These are phyloP conservation scores for Lathronympha strigana DNA, from an alignment of 2,888 invertebrate species.

Conservation along the genomic window DNA sequence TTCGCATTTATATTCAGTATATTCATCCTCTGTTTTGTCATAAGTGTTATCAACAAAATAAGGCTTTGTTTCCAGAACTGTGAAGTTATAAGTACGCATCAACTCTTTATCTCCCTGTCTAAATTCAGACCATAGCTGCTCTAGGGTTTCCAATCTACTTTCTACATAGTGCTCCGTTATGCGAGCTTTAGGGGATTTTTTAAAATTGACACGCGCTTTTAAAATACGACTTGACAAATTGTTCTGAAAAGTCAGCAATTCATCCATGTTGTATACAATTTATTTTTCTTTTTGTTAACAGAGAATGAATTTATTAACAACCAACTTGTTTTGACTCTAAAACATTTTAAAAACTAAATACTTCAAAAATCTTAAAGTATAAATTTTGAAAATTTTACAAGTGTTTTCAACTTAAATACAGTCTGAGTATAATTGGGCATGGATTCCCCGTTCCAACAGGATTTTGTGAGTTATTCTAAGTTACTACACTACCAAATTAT, in stretches of 20 bases:
- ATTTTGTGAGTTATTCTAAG: background rate
- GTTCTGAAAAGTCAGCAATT: background rate
- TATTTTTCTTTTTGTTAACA: too few relatives aligned
- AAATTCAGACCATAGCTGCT: background rate
- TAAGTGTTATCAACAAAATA: background rate
- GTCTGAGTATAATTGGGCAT: background rate
- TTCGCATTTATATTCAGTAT: conserved; percentile 4
- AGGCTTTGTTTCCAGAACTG: background rate
- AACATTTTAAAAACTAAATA: background rate
- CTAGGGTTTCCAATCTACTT: background rate
- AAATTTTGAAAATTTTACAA: background rate
- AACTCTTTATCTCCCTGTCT: background rate
- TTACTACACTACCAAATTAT: too few relatives aligned
- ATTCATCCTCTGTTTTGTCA: conserved; percentile 1
- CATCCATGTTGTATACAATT: background rate
- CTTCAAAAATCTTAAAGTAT: background rate
- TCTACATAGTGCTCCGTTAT: background rate
- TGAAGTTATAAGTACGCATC: background rate
- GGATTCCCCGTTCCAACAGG: background rate
- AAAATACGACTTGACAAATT: background rate
- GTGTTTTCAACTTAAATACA: background rate
- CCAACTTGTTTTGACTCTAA: too few relatives aligned
- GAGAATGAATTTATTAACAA: too few relatives aligned
- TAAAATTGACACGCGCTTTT: background rate
- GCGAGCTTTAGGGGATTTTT: background rate